These are phyloP conservation scores for Pantherophis guttatus DNA, from an alignment of 2,113 vertebrate species.

Conservation along the genomic window DNA sequence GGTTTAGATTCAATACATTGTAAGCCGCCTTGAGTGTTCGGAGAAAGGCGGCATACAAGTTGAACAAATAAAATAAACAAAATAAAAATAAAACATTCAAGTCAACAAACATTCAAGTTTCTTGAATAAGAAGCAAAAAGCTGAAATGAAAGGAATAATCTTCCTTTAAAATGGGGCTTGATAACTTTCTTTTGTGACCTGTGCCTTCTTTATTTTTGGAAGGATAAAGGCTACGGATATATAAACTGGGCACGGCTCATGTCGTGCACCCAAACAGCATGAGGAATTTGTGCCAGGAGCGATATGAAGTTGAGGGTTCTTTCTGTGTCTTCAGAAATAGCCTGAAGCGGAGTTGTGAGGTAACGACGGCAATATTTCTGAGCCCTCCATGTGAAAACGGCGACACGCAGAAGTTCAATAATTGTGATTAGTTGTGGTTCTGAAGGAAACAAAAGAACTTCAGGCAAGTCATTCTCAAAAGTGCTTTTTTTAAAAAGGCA, in stretches of 20 bases:
- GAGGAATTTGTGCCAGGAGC: background rate
- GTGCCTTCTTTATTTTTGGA: background rate
- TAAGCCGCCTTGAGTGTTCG: no score
- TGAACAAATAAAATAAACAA: no score
- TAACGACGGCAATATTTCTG: background rate
- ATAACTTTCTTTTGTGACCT: conserved; percentile 3
- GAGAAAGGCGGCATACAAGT: no score
- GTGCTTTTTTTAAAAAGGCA: background rate
- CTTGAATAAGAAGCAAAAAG: conserved; percentile 23
- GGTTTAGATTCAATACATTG: no score
- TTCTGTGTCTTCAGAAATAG: background rate
- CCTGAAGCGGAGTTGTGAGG: background rate
- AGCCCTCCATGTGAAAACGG: background rate
- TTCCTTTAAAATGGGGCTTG: background rate
- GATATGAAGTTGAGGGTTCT: background rate
- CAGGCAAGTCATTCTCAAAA: background rate
- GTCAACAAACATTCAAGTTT: no score
- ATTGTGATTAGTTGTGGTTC: background rate
- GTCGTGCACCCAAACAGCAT: background rate
- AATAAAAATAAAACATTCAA: no score
- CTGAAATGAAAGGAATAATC: conserved; percentile 20
- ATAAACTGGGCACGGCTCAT: background rate
- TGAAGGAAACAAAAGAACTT: background rate
- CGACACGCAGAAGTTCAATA: background rate
- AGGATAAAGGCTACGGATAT: background rate